Percentiles rank a stretch among this genome's conserved stretches.
phyloP scores from a whole-genome alignment of 2,113 vertebrate species.

The Seriola dumerili region DNA sequence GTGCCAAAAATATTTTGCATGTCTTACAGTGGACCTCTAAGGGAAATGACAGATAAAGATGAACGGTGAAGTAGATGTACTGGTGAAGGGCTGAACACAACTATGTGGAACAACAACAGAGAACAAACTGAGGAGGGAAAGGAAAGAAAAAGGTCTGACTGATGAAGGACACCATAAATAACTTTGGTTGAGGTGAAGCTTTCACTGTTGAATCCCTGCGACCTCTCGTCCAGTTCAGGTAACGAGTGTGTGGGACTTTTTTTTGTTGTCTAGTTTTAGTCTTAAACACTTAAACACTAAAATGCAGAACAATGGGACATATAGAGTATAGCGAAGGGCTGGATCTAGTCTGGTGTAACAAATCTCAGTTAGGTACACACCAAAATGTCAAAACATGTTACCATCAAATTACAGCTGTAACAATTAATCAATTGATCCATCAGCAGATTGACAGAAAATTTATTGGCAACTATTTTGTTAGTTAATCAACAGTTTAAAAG shows the following conservation, averaged over 20 bases:
- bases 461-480: too few species aligned
- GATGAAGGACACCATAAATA: neutral
- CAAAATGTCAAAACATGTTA: too few species aligned
- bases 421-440: too few species aligned
- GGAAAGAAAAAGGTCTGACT: neutral
- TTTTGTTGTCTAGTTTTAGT: slow-evolving; percentile 31
- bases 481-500: too few species aligned
- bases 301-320: slow-evolving; percentile 21
- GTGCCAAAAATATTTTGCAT: neutral
- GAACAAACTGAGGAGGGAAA: neutral
- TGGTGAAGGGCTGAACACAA: too few species aligned
- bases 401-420: neutral
- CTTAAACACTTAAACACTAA: slow-evolving; percentile 44
- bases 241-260: slow-evolving; percentile 47
- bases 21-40: too few species aligned
- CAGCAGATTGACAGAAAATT: too few species aligned
- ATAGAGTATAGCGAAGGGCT: slow-evolving; percentile 3
- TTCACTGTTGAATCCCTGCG: neutral
- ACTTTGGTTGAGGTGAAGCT: neutral
- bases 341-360: neutral
- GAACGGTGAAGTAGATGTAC: too few species aligned
- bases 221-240: slow-evolving; percentile 4
- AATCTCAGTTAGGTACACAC: neutral
- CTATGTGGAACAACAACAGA: neutral
- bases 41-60: too few species aligned